Evolutionary conservation across 2,797 vertebrate genomes (phyloP).

Genomic region (Acanthurus lineatus): DNA sequence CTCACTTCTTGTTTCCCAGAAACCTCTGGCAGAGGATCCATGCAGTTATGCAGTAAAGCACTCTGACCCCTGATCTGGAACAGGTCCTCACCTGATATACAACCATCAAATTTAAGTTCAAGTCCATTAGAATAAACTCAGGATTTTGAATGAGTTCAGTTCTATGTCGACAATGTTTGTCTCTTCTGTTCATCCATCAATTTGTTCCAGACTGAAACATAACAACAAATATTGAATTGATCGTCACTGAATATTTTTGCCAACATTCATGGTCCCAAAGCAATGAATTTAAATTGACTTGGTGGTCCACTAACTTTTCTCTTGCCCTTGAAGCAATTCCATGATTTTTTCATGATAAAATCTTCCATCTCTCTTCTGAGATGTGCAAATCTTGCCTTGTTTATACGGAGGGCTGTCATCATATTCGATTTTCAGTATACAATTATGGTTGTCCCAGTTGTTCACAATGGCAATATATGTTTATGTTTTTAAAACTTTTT

Average conservation of each 20-base stretch:
- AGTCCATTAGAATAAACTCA: not conserved
- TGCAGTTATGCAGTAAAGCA: slow-evolving; percentile 85
- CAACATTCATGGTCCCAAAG: not conserved
- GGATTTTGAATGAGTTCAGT: not conserved
- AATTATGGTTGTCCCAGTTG: too few relatives aligned
- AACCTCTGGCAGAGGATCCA: slow-evolving; percentile 85
- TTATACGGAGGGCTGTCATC: too few relatives aligned
- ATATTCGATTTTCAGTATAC: too few relatives aligned
- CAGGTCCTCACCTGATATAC: slow-evolving; percentile 86
- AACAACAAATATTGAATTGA: not conserved
- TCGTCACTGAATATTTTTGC: too few relatives aligned
- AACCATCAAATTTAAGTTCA: not conserved
- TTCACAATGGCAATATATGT: too few relatives aligned
- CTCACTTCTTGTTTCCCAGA: slow-evolving; percentile 87
- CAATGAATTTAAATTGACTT: too few relatives aligned
- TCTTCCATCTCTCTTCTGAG: too few relatives aligned
- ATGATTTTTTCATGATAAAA: too few relatives aligned
- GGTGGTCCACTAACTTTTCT: not conserved
- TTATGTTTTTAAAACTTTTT: too few relatives aligned
- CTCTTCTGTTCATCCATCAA: not conserved
- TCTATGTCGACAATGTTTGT: not conserved
- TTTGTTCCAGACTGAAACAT: not conserved
- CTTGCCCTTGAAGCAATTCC: too few relatives aligned
- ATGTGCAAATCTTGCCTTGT: too few relatives aligned
- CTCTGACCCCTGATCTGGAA: slow-evolving; percentile 90